Evolutionary conservation across 2,888 invertebrate species (phyloP).

Genomic region (Epinotia bilunana): DNA sequence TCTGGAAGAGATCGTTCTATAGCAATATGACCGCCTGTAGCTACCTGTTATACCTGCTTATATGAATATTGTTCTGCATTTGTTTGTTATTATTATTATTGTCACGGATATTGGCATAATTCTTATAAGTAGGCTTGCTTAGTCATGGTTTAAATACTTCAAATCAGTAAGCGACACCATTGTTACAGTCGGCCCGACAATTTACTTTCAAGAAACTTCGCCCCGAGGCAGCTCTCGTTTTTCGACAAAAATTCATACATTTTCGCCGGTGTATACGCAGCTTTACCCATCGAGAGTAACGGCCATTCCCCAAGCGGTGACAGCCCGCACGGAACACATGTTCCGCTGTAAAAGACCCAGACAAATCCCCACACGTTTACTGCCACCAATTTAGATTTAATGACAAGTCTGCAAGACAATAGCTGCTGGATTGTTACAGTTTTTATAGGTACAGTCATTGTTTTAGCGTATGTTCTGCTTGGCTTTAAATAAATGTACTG

Average conservation of each 20-base stretch:
- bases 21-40: too few species aligned
- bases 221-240: background rate
- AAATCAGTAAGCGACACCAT: too few species aligned
- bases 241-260: background rate
- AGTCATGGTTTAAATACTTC: background rate
- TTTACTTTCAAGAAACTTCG: background rate
- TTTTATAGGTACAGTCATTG: constrained; percentile 51
- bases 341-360: constrained; percentile 70
- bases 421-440: constrained; percentile 48
- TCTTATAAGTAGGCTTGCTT: too few species aligned
- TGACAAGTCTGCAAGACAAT: constrained; percentile 67
- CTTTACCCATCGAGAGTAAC: constrained; percentile 37
- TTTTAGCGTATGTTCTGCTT: constrained; percentile 34
- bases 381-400: constrained; percentile 72
- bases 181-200: background rate
- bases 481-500: constrained; percentile 44
- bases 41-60: too few species aligned
- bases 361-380: constrained; percentile 66
- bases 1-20: too few species aligned
- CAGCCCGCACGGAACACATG: constrained; percentile 71
- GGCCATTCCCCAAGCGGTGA: constrained; percentile 60
- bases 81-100: too few species aligned
- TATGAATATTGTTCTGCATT: too few species aligned
- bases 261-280: background rate
- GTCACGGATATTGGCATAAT: too few species aligned